Percentiles rank a stretch among this genome's conserved stretches.
phyloP scores from a whole-genome alignment of 1,140 invertebrate species.

The Cepaea nemoralis region DNA sequence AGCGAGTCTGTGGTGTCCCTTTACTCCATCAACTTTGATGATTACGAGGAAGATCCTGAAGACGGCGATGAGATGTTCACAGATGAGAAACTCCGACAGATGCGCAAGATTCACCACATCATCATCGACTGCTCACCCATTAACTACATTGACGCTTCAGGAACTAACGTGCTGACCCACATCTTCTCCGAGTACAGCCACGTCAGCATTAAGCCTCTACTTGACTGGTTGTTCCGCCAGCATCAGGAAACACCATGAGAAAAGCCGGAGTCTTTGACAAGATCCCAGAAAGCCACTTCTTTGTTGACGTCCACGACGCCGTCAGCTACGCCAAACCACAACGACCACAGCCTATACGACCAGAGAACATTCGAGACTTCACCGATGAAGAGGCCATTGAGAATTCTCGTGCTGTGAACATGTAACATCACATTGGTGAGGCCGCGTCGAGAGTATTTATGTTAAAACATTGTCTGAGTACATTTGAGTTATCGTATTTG shows the following conservation, averaged over 20 bases:
- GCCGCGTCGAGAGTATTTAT: too few relatives aligned
- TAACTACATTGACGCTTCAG: conserved; percentile 72
- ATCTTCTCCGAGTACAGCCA: conserved; percentile 63
- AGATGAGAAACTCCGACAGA: conserved; percentile 57
- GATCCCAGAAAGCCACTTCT: conserved; percentile 58
- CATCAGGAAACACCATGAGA: conserved; percentile 56
- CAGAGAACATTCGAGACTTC: conserved; percentile 57
- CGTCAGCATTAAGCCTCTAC: conserved; percentile 63
- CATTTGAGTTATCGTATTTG: too few relatives aligned
- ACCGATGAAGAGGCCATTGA: conserved; percentile 64
- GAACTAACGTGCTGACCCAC: conserved; percentile 68
- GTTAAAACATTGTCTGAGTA: too few relatives aligned
- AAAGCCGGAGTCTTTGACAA: conserved; percentile 60
- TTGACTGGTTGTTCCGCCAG: conserved; percentile 55
- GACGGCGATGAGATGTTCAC: conserved; percentile 58
- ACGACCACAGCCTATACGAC: conserved; percentile 47
- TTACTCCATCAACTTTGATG: conserved; percentile 51
- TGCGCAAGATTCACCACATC: conserved; percentile 66
- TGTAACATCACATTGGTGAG: too few relatives aligned
- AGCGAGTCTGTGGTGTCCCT: conserved; percentile 32
- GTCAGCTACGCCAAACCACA: conserved; percentile 57
- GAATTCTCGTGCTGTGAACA: conserved; percentile 62
- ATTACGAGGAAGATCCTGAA: conserved; percentile 61
- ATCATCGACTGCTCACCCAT: conserved; percentile 71
- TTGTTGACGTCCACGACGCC: conserved; percentile 61